phyloP scores from a whole-genome alignment of 1,140 invertebrate species.

The Heliconius nattereri region DNA sequence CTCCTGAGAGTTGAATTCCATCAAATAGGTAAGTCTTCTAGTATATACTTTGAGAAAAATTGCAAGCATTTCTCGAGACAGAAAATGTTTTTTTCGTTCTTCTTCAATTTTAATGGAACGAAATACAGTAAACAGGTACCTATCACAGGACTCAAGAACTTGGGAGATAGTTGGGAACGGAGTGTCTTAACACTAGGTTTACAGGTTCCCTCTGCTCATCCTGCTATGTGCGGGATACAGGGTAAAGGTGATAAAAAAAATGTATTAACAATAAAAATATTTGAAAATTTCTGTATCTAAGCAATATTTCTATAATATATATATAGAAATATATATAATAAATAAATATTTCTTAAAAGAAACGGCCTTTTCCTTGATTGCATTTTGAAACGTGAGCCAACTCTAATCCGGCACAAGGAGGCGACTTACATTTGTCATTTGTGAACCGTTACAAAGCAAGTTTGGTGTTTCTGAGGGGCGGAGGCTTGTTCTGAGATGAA shows the following conservation, averaged over 20 bases:
- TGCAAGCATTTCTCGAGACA: background rate
- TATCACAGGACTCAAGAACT: no score
- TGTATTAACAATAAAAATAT: background rate
- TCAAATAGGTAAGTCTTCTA: background rate
- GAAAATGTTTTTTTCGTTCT: background rate
- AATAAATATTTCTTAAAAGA: background rate
- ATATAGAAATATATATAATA: no score
- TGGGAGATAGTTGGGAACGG: no score
- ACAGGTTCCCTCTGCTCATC: no score
- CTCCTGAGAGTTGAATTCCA: background rate
- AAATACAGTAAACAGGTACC: no score
- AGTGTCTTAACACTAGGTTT: no score
- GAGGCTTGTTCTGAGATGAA: background rate
- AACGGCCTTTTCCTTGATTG: constrained; percentile 13
- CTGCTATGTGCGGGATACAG: no score
- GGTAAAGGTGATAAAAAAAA: no score
- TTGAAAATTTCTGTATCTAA: background rate
- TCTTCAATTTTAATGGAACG: no score
- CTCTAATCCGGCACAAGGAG: constrained; percentile 20
- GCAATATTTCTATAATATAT: no score
- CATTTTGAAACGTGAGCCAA: constrained; percentile 23
- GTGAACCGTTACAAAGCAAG: constrained; percentile 42
- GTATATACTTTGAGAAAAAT: background rate
- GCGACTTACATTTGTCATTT: constrained; percentile 37
- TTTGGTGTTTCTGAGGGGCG: background rate